Evolutionary conservation across 1,140 invertebrate genomes (phyloP).

Genomic region (Drosophila asahinai): DNA sequence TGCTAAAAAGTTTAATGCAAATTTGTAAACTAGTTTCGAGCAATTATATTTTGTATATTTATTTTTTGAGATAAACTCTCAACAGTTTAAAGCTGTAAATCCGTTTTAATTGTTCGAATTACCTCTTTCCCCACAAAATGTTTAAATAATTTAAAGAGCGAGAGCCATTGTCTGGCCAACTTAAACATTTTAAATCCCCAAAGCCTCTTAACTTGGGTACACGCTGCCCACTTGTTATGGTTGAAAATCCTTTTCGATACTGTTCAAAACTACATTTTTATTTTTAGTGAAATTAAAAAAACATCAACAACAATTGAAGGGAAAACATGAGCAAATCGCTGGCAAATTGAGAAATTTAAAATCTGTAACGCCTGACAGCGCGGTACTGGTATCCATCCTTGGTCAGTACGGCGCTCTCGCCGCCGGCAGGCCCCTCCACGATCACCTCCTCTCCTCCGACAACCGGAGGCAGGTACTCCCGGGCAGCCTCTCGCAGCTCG

Average conservation of each 20-base stretch:
- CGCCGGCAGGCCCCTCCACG: slow-evolving; percentile 64
- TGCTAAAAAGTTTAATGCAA: background rate
- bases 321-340: slow-evolving; percentile 12
- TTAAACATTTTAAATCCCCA: background rate
- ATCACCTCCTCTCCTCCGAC: slow-evolving; percentile 34
- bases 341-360: slow-evolving; percentile 51
- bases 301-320: slow-evolving; percentile 31
- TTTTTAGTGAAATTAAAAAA: slow-evolving; percentile 32
- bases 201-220: background rate
- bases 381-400: slow-evolving; percentile 79
- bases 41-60: background rate
- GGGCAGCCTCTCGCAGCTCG: slow-evolving; percentile 58
- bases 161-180: too few species aligned
- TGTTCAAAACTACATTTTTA: slow-evolving; percentile 32
- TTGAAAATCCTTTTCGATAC: background rate
- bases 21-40: background rate
- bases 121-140: background rate
- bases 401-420: slow-evolving; percentile 65
- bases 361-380: slow-evolving; percentile 71
- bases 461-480: slow-evolving; percentile 68
- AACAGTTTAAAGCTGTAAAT: too few species aligned
- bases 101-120: background rate
- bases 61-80: too few species aligned
- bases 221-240: too few species aligned
- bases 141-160: background rate